Percentiles rank a stretch among this genome's conserved stretches.
These are phyloP conservation scores for Drepanosiphum platanoidis DNA, from an alignment of 2,888 invertebrate genomes.

Conservation along the genomic window DNA sequence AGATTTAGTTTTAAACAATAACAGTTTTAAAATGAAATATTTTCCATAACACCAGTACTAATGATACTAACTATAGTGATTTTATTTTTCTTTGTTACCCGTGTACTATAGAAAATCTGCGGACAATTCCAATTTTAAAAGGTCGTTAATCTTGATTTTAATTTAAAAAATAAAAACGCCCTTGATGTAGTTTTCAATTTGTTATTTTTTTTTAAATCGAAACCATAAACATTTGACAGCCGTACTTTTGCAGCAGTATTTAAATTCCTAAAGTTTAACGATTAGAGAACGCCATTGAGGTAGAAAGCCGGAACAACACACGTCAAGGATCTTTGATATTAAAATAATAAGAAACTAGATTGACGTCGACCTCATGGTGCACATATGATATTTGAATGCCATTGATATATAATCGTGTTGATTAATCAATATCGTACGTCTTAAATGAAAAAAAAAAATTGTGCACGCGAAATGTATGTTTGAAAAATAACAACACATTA, in stretches of 20 bases:
- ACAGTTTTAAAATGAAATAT: no score
- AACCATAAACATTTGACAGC: background rate
- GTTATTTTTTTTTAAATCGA: background rate
- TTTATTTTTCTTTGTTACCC: no score
- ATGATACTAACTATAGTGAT: no score
- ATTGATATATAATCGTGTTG: conserved; percentile 15
- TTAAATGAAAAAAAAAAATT: background rate
- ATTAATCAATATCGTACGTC: conserved; percentile 10
- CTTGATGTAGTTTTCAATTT: background rate
- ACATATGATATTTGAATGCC: conserved; percentile 39
- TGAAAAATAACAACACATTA: background rate
- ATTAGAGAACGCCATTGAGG: conserved; percentile 23
- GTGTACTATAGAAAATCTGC: no score
- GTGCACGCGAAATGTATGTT: background rate
- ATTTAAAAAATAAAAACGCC: background rate
- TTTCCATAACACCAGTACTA: no score
- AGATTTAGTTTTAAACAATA: no score
- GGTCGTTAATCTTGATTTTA: background rate
- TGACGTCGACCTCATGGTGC: conserved; percentile 54
- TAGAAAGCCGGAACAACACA: conserved; percentile 56
- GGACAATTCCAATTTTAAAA: background rate
- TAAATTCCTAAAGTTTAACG: conserved; percentile 19
- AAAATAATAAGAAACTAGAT: conserved; percentile 54
- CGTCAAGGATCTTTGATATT: conserved; percentile 51
- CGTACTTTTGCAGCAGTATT: background rate